Base-by-base conservation (phyloP, 2,888 invertebrate genomes). In the Acronicta alni region DNA sequence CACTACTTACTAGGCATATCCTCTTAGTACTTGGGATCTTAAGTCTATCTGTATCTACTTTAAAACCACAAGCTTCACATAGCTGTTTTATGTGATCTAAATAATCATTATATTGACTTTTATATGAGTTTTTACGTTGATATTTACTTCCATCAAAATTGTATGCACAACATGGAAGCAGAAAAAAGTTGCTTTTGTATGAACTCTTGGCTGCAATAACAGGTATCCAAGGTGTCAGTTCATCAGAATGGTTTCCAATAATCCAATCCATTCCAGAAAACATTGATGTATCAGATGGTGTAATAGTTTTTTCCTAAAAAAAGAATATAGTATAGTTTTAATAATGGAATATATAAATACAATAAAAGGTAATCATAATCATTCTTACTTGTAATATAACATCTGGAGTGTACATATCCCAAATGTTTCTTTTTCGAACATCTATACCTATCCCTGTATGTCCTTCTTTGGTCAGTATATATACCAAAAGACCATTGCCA, bases 231-330 rank as follows among this genome's bases (percentile, higher is more conserved):
- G 99, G 99, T 9, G 99, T 99, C n/a, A 99, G 91, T 88, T 99
- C 99, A 94, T 99, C 99, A 14, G 99, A 99, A 94, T 99, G 99
- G 91, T 99, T 99, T 51, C 99, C 99, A 85, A 99, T 98, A 49
- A 99, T 92, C 99, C 99, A 99, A 82, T 98, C 97, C 26, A 95
- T 95, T n/a, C 96, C 95, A 9, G 96, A 95, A 81, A 97, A 98
- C 42, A 95, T 83, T 64, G 95, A 95, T 49, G 95, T 85, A 66
- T 96, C 95, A 10, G 96, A 96, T 46, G 97, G 97, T 58, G 95
- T 95, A 54, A 98, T 95, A 3, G 96, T 95, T 77, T 88, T 93
- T 70, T 96, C 96, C 97, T 97, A 95, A 58, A 62, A 47, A 23
- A 63, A 51, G 56, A 38, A 15, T 39, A 7, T 38, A n/a, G n/a